Percentiles rank a stretch among this genome's conserved stretches.
phyloP scores from a whole-genome alignment of 1,140 invertebrate species.

The Ips typographus region DNA sequence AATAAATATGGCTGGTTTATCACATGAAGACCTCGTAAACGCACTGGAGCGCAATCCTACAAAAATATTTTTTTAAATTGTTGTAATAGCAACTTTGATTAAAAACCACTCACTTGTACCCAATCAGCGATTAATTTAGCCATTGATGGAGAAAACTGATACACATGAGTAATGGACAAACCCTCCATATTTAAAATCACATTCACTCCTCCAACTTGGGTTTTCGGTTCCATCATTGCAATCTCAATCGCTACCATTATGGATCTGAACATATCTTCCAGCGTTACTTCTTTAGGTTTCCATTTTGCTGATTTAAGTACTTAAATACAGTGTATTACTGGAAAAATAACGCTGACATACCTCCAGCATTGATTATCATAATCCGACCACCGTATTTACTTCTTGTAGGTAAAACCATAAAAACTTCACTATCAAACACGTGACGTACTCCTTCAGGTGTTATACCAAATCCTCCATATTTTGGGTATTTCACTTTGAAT shows the following conservation, averaged over 20 bases:
- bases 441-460: constrained; percentile 54
- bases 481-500: constrained; percentile 59
- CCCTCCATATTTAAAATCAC: constrained; percentile 72
- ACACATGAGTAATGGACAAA: constrained; percentile 64
- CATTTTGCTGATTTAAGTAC: constrained; percentile 57
- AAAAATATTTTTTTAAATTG: constrained; percentile 22
- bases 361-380: constrained; percentile 59
- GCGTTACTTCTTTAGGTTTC: constrained; percentile 62
- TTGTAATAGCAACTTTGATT: not conserved
- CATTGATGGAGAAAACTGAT: constrained; percentile 70
- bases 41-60: constrained; percentile 65
- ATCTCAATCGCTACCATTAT: constrained; percentile 61
- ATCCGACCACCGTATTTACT: constrained; percentile 58
- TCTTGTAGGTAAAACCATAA: constrained; percentile 60
- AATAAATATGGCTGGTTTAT: constrained; percentile 79
- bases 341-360: constrained; percentile 47
- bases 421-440: constrained; percentile 56
- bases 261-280: constrained; percentile 61
- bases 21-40: constrained; percentile 72
- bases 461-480: constrained; percentile 56
- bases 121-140: constrained; percentile 65
- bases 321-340: not conserved
- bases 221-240: constrained; percentile 62
- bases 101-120: constrained; percentile 59
- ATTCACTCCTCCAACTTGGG: constrained; percentile 63